Conservation (phyloP, 1,140 invertebrate species). For the Saccostrea echinata region DNA sequence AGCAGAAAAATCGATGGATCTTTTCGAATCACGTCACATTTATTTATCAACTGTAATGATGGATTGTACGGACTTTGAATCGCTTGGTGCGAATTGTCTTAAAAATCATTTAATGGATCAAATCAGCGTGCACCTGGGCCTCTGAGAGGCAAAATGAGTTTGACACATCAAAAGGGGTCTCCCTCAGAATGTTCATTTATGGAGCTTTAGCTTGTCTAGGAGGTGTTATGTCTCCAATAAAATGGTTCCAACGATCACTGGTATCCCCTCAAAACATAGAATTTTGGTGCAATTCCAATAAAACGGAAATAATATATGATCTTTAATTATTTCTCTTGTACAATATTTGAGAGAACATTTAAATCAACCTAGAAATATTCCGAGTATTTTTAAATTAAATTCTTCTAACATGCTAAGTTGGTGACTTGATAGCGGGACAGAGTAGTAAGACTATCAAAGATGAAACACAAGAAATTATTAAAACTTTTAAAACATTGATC, state of each 20-base stretch:
- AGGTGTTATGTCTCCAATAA: not conserved
- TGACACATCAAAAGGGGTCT: not conserved
- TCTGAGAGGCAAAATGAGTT: not conserved
- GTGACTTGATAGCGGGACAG: not conserved
- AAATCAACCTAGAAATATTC: not conserved
- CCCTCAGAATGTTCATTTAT: not conserved
- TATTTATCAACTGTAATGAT: slow-evolving; percentile 10
- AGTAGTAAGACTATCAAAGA: not conserved
- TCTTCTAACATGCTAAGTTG: not conserved
- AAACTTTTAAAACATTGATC: not conserved
- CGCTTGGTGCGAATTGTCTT: not conserved
- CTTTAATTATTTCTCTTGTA: not conserved
- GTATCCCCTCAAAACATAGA: not conserved
- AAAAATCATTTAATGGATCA: not conserved
- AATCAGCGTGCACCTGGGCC: not conserved
- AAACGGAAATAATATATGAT: not conserved
- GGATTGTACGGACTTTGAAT: not conserved
- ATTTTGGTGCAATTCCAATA: not conserved
- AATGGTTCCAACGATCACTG: not conserved
- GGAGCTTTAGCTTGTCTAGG: not conserved
- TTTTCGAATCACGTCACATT: slow-evolving; percentile 13
- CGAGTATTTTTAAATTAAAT: slow-evolving; percentile 7
- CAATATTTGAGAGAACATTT: not conserved
- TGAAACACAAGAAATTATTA: not conserved
- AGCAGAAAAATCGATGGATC: not conserved